Evolutionary conservation across 92 coral and sea anemone genomes (phyloP).

Genomic region (Blastomussa wellsi): DNA sequence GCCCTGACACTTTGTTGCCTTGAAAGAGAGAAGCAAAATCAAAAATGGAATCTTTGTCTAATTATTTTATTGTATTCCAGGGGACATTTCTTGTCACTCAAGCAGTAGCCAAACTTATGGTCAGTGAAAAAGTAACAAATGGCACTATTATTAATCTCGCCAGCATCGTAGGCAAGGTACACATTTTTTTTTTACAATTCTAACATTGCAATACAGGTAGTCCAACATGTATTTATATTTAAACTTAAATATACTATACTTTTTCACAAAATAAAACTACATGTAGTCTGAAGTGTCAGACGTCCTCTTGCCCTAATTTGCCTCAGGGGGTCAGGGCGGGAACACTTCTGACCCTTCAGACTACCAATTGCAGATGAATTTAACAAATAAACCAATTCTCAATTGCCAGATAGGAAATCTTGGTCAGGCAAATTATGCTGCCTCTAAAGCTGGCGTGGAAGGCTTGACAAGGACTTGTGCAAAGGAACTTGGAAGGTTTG

Average conservation of each 20-base stretch:
- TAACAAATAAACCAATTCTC: background rate
- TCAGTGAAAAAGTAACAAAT: slow-evolving; percentile 71
- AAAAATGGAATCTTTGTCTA: background rate
- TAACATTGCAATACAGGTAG: background rate
- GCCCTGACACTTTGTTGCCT: background rate
- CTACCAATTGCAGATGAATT: background rate
- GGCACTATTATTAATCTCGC: slow-evolving; percentile 91
- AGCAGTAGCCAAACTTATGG: slow-evolving; percentile 84
- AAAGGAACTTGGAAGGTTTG: slow-evolving; percentile 85
- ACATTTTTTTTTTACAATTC: background rate
- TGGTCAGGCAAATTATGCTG: slow-evolving; percentile 96
- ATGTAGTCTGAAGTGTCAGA: too few relatives aligned
- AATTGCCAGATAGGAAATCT: slow-evolving; percentile 80
- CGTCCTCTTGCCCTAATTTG: too few relatives aligned
- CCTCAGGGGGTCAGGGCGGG: too few relatives aligned
- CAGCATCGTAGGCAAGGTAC: slow-evolving; percentile 91
- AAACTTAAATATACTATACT: too few relatives aligned
- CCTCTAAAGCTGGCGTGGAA: slow-evolving; percentile 95
- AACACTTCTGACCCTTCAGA: too few relatives aligned
- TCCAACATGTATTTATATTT: too few relatives aligned
- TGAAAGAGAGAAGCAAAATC: background rate
- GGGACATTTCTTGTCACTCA: slow-evolving; percentile 93
- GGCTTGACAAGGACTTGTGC: slow-evolving; percentile 93
- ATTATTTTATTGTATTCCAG: slow-evolving; percentile 35
- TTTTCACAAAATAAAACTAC: too few relatives aligned